These are phyloP conservation scores for Lasioglossum zephyrum DNA, from an alignment of 2,888 invertebrate species.

Conservation along the genomic window DNA sequence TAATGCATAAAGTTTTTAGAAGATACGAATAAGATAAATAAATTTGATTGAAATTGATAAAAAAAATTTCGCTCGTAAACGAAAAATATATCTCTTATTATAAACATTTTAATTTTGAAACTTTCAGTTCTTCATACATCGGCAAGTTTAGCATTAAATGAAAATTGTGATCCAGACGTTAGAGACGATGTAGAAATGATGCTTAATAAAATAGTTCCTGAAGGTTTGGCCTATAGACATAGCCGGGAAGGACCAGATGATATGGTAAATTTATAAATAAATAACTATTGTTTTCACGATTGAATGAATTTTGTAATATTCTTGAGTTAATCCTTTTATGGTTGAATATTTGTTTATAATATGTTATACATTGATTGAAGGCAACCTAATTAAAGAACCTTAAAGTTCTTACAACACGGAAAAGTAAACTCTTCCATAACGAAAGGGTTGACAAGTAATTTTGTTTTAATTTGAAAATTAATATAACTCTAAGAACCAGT, in stretches of 20 bases:
- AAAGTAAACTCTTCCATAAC: background rate
- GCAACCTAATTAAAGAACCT: background rate
- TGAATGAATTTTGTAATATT: background rate
- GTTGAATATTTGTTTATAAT: background rate
- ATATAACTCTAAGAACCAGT: background rate
- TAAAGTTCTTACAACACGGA: background rate
- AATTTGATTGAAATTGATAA: background rate
- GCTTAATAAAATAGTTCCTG: constrained; percentile 99
- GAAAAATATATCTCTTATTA: background rate
- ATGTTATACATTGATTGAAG: background rate
- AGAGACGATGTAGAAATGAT: constrained; percentile 99
- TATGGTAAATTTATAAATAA: constrained; percentile 90
- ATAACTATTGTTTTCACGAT: constrained; percentile 14
- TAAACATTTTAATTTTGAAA: constrained; percentile 57
- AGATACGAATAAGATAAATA: background rate
- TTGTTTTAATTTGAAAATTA: background rate
- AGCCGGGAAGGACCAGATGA: constrained; percentile 99
- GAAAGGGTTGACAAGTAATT: background rate
- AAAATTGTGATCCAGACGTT: constrained; percentile 99
- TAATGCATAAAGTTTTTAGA: background rate
- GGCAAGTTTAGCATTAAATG: constrained; percentile 98
- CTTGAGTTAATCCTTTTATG: background rate
- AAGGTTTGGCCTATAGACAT: constrained; percentile 97
- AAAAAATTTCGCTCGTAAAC: background rate
- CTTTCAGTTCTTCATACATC: constrained; percentile 98